Percentiles rank a stretch among this genome's conserved stretches.
phyloP scores from a whole-genome alignment of 2,888 invertebrate genomes.

The Eupithecia insigniata region DNA sequence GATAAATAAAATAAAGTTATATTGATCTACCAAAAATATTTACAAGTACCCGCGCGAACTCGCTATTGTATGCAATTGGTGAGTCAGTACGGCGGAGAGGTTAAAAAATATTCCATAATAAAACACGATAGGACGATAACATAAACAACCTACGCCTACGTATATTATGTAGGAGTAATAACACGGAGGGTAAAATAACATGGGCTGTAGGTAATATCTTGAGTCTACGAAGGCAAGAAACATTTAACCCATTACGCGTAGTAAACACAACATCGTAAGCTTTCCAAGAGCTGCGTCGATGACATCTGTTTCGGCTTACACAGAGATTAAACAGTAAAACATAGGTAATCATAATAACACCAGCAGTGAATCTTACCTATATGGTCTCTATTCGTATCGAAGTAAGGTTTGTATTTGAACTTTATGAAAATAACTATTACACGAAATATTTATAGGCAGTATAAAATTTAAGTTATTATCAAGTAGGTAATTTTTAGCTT shows the following conservation, averaged over 20 bases:
- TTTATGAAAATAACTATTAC: not conserved
- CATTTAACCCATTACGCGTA: not conserved
- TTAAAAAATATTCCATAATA: too few species aligned
- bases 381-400: not conserved
- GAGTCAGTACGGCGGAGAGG: too few species aligned
- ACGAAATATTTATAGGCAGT: not conserved
- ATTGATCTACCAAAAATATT: not conserved
- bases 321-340: not conserved
- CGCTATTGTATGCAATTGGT: too few species aligned
- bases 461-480: not conserved
- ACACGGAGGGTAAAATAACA: not conserved
- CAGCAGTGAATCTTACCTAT: not conserved
- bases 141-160: not conserved
- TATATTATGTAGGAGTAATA: not conserved
- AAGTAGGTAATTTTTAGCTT: conserved; percentile 10
- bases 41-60: not conserved
- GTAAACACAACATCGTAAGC: not conserved
- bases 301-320: conserved; percentile 2
- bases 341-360: not conserved
- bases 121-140: too few species aligned
- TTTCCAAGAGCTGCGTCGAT: conserved; percentile 1
- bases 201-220: not conserved
- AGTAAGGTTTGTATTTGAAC: not conserved
- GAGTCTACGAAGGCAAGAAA: not conserved
- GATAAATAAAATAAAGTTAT: not conserved